Conservation (phyloP, 2,888 invertebrate genomes). For the Nyleta sp. region DNA sequence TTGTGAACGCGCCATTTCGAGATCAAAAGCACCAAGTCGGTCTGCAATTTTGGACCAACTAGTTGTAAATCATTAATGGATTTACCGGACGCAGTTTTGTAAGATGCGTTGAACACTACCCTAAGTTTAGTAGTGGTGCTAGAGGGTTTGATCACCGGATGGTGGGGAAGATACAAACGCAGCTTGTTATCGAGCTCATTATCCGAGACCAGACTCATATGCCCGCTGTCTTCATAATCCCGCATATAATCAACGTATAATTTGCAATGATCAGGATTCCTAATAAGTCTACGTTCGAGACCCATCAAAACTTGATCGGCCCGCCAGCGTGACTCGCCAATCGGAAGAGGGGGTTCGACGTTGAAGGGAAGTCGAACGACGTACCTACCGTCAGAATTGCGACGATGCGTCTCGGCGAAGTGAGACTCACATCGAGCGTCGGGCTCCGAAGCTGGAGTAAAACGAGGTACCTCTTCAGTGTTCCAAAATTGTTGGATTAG, state of each 20-base stretch:
- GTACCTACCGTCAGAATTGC: slow-evolving; percentile 1
- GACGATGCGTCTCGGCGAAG: not conserved
- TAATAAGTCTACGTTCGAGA: slow-evolving; percentile 8
- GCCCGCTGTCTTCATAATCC: slow-evolving; percentile 11
- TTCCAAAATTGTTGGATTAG: not conserved
- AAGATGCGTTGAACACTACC: slow-evolving; percentile 10
- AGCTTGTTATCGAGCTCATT: not conserved
- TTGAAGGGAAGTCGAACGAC: not conserved
- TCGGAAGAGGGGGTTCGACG: not conserved
- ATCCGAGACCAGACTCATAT: not conserved
- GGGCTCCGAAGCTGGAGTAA: not conserved
- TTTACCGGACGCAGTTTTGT: not conserved
- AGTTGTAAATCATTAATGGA: slow-evolving; percentile 5
- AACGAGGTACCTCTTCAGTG: not conserved
- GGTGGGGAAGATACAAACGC: not conserved
- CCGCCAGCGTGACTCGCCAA: slow-evolving; percentile 1
- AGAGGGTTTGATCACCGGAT: not conserved
- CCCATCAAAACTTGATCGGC: not conserved
- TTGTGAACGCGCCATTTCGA: not conserved
- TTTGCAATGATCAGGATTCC: not conserved
- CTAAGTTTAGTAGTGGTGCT: slow-evolving; percentile 5
- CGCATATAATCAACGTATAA: not conserved
- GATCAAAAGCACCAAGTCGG: slow-evolving; percentile 1
- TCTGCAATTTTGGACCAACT: slow-evolving; percentile 24
- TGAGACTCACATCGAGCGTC: not conserved